Conservation (phyloP, 2,797 vertebrate genomes). For the Argyrosomus regius region DNA sequence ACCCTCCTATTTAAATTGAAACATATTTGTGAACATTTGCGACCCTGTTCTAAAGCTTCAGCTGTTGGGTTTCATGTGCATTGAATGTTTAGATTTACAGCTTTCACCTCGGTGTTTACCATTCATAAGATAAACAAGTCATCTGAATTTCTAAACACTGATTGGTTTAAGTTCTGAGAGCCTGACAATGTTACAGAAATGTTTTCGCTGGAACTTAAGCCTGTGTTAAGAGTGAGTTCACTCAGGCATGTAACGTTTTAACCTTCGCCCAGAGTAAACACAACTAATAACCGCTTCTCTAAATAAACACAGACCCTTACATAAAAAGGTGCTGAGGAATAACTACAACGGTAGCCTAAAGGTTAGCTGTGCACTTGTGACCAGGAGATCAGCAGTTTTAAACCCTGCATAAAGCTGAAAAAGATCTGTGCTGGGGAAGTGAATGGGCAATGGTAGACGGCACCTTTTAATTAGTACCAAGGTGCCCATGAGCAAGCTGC, state of each 20-base stretch:
- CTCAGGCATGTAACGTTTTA: slow-evolving; percentile 61
- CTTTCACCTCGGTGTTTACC: slow-evolving; percentile 52
- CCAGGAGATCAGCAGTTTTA: slow-evolving; percentile 2
- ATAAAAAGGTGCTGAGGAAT: slow-evolving; percentile 25
- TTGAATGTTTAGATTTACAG: slow-evolving; percentile 54
- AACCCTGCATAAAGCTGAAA: slow-evolving; percentile 14
- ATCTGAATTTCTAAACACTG: slow-evolving; percentile 37
- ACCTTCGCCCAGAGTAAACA: slow-evolving; percentile 63
- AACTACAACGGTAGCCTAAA: slow-evolving; percentile 22
- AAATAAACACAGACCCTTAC: slow-evolving; percentile 58
- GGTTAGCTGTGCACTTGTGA: slow-evolving; percentile 14
- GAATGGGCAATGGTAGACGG: background rate
- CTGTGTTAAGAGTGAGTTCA: slow-evolving; percentile 66
- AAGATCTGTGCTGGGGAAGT: background rate
- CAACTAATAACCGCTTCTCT: slow-evolving; percentile 53
- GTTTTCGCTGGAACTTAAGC: slow-evolving; percentile 64
- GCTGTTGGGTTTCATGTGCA: slow-evolving; percentile 34
- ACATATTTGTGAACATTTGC: slow-evolving; percentile 3
- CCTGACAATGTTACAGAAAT: slow-evolving; percentile 51
- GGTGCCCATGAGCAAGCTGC: slow-evolving; percentile 26
- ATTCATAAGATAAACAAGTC: slow-evolving; percentile 50
- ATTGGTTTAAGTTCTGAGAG: slow-evolving; percentile 40
- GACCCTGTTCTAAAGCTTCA: background rate
- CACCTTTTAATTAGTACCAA: slow-evolving; percentile 23
- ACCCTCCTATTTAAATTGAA: background rate